Evolutionary conservation across 2,888 invertebrate genomes (phyloP).

Genomic region (Drosophila neutralis): DNA sequence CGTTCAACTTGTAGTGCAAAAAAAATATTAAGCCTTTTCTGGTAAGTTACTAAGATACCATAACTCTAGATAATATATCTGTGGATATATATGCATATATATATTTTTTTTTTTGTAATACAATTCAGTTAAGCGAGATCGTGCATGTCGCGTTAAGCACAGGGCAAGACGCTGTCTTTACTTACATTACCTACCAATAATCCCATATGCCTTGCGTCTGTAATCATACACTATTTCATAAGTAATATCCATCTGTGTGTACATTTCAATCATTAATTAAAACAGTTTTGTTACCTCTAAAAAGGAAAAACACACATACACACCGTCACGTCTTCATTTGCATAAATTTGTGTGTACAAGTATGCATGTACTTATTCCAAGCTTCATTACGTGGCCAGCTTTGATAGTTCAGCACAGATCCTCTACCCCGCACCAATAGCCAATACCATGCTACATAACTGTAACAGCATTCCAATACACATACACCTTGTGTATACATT

Average conservation of each 20-base stretch:
- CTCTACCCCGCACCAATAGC: background rate
- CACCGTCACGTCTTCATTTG: background rate
- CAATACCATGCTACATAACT: background rate
- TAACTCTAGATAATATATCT: too few relatives aligned
- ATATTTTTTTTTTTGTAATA: too few relatives aligned
- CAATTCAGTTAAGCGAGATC: conserved; percentile 45
- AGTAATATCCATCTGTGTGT: conserved; percentile 33
- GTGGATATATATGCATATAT: too few relatives aligned
- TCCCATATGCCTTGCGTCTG: too few relatives aligned
- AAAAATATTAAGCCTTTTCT: background rate
- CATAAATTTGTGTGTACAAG: background rate
- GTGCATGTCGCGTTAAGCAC: conserved; percentile 32
- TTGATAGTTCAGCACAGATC: background rate
- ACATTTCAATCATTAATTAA: conserved; percentile 49
- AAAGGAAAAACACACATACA: background rate
- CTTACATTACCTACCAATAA: too few relatives aligned
- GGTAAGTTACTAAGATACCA: background rate
- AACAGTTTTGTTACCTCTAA: conserved; percentile 63
- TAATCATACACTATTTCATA: conserved; percentile 24
- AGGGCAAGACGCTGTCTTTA: conserved; percentile 15
- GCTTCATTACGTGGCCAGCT: too few relatives aligned
- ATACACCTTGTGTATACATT: background rate
- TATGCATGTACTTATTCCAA: background rate
- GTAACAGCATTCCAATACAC: background rate
- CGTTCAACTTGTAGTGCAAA: background rate